These are phyloP conservation scores for Cotesia chilonis DNA, from an alignment of 1,140 invertebrate species.

Conservation along the genomic window DNA sequence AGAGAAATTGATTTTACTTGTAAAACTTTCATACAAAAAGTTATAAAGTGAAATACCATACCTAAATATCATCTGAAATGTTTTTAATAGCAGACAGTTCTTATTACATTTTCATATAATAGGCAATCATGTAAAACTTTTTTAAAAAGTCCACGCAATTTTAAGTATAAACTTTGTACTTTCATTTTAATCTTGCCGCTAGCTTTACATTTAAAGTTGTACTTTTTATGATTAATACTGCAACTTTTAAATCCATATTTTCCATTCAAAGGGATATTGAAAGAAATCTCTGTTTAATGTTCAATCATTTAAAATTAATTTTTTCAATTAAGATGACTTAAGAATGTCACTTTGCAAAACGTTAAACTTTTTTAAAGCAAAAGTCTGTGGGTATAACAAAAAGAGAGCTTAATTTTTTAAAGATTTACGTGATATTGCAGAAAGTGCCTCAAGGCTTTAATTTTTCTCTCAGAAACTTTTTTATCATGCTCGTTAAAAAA, in stretches of 20 bases:
- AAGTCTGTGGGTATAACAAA: neutral
- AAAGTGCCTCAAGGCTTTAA: neutral
- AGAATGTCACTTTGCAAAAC: conserved; percentile 1
- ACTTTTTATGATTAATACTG: no score
- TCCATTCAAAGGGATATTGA: no score
- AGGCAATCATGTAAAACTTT: no score
- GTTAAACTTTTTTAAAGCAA: neutral
- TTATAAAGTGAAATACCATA: neutral
- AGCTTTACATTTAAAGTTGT: neutral
- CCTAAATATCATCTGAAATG: neutral
- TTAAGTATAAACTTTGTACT: neutral
- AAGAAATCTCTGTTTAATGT: no score
- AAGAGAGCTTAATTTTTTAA: neutral
- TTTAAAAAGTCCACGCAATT: neutral
- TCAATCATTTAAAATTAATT: no score
- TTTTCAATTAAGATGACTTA: neutral
- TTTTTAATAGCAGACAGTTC: neutral
- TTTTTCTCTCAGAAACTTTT: neutral
- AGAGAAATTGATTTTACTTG: neutral
- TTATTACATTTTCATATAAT: no score
- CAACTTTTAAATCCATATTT: no score
- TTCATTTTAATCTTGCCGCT: neutral
- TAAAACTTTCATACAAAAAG: neutral
- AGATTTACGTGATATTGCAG: conserved; percentile 3
- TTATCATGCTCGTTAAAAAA: neutral